Evolutionary conservation across 2,797 vertebrate species (phyloP).

Genomic region (Yasuhikotakia modesta): DNA sequence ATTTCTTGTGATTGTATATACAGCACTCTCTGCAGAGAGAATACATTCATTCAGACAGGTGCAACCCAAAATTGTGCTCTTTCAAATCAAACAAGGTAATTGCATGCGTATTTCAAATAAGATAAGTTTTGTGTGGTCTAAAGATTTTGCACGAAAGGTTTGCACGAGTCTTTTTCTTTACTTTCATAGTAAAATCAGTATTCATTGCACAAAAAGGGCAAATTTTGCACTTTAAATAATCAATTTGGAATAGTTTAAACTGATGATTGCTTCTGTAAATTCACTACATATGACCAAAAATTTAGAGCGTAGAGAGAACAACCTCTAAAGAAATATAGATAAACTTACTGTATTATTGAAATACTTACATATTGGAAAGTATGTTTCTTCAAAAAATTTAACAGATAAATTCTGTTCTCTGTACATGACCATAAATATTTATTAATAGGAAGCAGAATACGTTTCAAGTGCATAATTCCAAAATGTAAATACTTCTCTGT

Average conservation of each 20-base stretch:
- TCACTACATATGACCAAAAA: neutral
- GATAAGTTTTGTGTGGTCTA: constrained; percentile 13
- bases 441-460: constrained; percentile 39
- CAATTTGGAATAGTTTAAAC: constrained; percentile 13
- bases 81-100: neutral
- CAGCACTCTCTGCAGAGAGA: neutral
- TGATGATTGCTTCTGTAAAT: constrained; percentile 2
- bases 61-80: neutral
- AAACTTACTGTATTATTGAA: neutral
- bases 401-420: constrained; percentile 17
- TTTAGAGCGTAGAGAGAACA: neutral
- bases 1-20: neutral
- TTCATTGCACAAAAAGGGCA: neutral
- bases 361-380: constrained; percentile 12
- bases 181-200: constrained; percentile 19
- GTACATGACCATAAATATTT: constrained; percentile 11
- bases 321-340: neutral
- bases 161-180: constrained; percentile 25
- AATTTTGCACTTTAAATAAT: constrained; percentile 9
- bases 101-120: constrained; percentile 31
- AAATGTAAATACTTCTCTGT: constrained; percentile 53
- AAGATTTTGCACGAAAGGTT: constrained; percentile 39
- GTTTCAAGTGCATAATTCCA: constrained; percentile 36
- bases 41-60: neutral
- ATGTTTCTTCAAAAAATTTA: neutral